Base-by-base conservation (phyloP, 1,140 invertebrate species). In the Batillaria attramentaria region DNA sequence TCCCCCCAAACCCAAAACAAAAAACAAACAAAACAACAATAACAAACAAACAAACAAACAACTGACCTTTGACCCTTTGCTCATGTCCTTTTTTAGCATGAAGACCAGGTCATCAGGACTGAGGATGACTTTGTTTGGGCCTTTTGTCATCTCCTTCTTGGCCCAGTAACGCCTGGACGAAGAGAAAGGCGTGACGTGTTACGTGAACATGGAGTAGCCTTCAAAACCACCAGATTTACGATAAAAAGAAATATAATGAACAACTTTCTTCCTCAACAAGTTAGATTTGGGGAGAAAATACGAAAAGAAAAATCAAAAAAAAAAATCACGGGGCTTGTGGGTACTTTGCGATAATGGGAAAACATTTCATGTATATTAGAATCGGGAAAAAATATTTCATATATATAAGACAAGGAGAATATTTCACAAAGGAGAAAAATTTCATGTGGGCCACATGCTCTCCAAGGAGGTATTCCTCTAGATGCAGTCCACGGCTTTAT, bases 41-140 rank as follows among this genome's bases (percentile, higher is more conserved):
- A 24, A 50, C 10, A 50, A 24, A 50, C 10, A 50, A 24, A 50
- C 10, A 50, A 24, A 50, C 10, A 50, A 24, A 50, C 10, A 50
- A 10, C 10, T 10, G 24, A 85, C 83, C 79, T 83, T 77, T 10
- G 83, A 83, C 37, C 80, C 81, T 80, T 87, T 86, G 39, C 81
- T 70, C 50, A 81, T 77, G 42, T 86, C 82, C 35, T 87, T 85
- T 39, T 84, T 77, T 6, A 86, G 77, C 13, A 90, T 78, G 80
- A 89, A 90, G 16, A 85, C 81, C 18, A 90, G 85, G 78, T 79
- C 20, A 89, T 79, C 37, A 89, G 41, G 31, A 89, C 82, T 79
- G 8, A 90, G 81, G 41, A 90, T 65, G 28, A 90, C 84, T 77
- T 89, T 89, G 81, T 90, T 89, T 0, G 89, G 89, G 13, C 89